Conservation (phyloP, 2,113 vertebrate genomes). For the Ploceus nigricollis region DNA sequence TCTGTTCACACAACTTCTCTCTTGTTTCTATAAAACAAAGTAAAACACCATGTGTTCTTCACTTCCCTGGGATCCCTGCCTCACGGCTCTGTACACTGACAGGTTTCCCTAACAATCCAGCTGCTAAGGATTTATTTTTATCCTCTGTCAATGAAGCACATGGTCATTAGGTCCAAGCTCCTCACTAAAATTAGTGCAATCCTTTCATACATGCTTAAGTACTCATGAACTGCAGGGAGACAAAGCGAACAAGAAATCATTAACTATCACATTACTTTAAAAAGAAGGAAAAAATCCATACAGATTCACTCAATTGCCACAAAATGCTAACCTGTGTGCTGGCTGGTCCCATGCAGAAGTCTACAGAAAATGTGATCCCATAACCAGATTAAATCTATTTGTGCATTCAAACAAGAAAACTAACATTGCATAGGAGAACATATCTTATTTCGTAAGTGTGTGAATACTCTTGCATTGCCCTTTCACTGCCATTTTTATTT, state of each 20-base stretch:
- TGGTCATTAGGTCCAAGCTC: background rate
- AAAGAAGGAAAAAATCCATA: background rate
- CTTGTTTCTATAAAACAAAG: background rate
- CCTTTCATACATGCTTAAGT: rapidly evolving
- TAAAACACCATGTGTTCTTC: background rate
- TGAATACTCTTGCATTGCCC: background rate
- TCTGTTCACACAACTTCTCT: background rate
- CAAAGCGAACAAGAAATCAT: background rate
- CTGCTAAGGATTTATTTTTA: constrained; percentile 1
- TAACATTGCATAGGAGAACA: background rate
- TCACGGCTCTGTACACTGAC: background rate
- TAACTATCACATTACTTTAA: background rate
- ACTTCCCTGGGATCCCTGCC: background rate
- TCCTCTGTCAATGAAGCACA: background rate
- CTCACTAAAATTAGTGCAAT: background rate
- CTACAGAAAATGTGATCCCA: background rate
- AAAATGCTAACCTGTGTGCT: background rate
- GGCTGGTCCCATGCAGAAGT: background rate
- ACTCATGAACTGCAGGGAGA: background rate
- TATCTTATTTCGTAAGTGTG: background rate
- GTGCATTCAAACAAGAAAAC: background rate
- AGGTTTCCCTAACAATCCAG: background rate
- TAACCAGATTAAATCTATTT: background rate
- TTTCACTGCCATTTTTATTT: background rate
- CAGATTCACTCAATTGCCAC: background rate